A percentile compares a stretch with the other conserved stretches of the same genome.
Conservation (phyloP, 2,888 invertebrate genomes). For the Rapana venosa region DNA sequence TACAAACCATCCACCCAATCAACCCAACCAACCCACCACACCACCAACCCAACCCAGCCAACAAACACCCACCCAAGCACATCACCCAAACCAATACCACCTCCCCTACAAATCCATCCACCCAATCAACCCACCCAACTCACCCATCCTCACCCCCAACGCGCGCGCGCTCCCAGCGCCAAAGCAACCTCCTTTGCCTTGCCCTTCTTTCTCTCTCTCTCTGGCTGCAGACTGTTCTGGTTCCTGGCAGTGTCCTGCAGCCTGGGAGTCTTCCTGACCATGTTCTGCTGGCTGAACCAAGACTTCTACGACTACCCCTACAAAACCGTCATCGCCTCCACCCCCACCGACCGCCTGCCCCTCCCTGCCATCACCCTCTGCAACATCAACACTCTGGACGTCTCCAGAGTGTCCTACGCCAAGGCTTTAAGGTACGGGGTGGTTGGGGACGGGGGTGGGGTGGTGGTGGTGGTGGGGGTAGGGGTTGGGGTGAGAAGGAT, state of each 20-base stretch:
- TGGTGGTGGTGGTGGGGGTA: no score
- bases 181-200: neutral
- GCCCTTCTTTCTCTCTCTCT: neutral
- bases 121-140: no score
- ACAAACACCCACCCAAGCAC: no score
- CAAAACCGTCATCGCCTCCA: neutral
- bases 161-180: no score
- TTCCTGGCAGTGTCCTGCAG: neutral
- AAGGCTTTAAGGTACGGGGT: neutral
- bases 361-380: conserved; percentile 13
- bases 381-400: conserved; percentile 29
- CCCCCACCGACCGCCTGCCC: neutral
- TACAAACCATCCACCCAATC: no score
- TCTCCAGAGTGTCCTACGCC: neutral
- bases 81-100: no score
- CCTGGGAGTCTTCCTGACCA: neutral
- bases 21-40: no score
- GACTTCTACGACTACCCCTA: conserved; percentile 25
- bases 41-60: no score
- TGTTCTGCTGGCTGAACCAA: neutral
- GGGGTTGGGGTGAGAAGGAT: neutral
- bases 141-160: no score
- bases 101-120: no score
- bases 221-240: neutral
- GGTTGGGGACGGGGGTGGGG: no score